Base-by-base conservation (phyloP, 1,140 invertebrate genomes). In the Ectropis grisescens region DNA sequence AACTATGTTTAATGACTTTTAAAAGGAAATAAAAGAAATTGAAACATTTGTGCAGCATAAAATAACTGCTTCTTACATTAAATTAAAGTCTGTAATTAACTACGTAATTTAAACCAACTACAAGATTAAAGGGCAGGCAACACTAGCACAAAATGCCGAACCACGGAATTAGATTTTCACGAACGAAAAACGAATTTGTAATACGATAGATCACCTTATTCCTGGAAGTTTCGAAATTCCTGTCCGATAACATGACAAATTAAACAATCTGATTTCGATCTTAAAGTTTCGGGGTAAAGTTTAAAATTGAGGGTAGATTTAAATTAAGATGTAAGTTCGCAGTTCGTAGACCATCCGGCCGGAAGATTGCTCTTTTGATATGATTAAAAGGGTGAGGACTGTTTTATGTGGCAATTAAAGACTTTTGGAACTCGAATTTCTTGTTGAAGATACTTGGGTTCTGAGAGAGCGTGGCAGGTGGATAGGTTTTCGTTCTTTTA, bases 311-410 rank as follows among this genome's bases (percentile, higher is more conserved):
- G 13, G 36, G 39, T 26, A 44, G 25, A 38, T 19, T 19, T n/a
- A n/a, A n/a, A 19, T 19, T 19, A 8, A 19, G 16, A 19, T 52
- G 31, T 52, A n/a, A n/a, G n/a, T n/a, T n/a, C n/a, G n/a, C n/a
- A 41, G 43, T 52, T 64, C 35, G 26, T 24, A 39, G 48, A 46
- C 47, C 59, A 74, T 56, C 60, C 64, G 58, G 54, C 58, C 70
- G 75, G 71, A 80, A 76, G 68, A 78, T 80, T 70, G 68, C 58
- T 66, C 70, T 71, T 74, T 74, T 60, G 70, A 71, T 78, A 78
- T 80, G 71, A 78, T 80, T 75, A 78, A 80, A 78, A 75, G 72
- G 72, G 75, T 74, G 68, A 71, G 47, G 72, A 80, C 62, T 74
- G 62, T 58, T 76, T 78, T 74, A 75, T 78, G 70, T 68, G 51